Evolutionary conservation across 2,888 invertebrate genomes (phyloP).

Genomic region (Pristionchus japonicus): DNA sequence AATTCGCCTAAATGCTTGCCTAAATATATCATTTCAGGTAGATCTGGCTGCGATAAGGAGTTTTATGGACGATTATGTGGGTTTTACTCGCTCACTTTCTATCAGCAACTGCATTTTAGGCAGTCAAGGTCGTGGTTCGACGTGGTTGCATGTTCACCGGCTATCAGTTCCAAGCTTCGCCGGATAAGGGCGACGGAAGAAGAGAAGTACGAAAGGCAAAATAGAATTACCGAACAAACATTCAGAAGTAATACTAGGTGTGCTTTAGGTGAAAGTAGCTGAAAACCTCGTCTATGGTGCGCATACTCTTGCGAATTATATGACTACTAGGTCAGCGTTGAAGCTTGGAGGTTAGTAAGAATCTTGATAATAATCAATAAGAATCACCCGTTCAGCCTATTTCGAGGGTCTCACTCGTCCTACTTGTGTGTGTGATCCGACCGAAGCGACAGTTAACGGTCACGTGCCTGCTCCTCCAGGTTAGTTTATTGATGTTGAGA

Average conservation of each 20-base stretch:
- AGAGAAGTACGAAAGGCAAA: no score
- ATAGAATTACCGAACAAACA: no score
- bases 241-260: no score
- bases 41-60: not conserved
- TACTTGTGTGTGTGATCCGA: not conserved
- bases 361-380: no score
- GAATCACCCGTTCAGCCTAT: no score
- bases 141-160: not conserved
- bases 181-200: no score
- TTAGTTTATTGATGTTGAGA: not conserved
- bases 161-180: not conserved
- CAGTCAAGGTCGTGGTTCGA: not conserved
- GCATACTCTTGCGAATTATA: not conserved
- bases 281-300: not conserved
- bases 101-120: not conserved
- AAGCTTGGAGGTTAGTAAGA: not conserved
- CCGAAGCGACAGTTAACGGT: not conserved
- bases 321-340: no score
- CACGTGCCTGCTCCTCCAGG: not conserved
- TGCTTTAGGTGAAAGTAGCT: not conserved
- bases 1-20: not conserved
- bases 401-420: not conserved
- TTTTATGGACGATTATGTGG: not conserved
- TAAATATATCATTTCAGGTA: not conserved
- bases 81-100: not conserved